Percentiles rank a stretch among this genome's conserved stretches.
Conservation (phyloP, 2,797 vertebrate species). For the Tolypeutes matacus region DNA sequence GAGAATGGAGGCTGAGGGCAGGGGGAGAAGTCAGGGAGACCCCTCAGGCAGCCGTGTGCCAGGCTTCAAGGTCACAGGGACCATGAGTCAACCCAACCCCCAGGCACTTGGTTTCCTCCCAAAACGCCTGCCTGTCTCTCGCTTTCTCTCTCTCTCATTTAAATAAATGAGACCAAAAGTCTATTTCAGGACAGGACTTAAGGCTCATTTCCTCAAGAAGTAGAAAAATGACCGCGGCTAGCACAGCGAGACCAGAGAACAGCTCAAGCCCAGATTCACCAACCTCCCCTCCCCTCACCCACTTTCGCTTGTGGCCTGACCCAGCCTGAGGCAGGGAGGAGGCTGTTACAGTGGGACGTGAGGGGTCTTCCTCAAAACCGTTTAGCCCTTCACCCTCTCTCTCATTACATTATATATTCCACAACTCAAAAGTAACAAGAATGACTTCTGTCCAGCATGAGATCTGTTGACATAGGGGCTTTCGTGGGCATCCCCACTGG, state of each 20-base stretch:
- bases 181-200: neutral
- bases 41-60: neutral
- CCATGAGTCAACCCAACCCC: neutral
- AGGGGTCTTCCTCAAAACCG: neutral
- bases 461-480: too few relatives aligned
- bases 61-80: neutral
- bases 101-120: neutral
- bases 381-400: neutral
- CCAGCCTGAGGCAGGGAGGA: too few relatives aligned
- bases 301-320: neutral
- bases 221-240: constrained; percentile 4
- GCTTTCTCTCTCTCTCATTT: neutral
- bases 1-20: neutral
- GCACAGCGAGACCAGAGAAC: neutral
- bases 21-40: neutral
- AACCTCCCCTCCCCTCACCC: rapidly evolving
- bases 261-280: rapidly evolving
- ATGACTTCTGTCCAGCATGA: too few relatives aligned
- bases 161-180: constrained; percentile 65
- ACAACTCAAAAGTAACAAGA: neutral
- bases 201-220: constrained; percentile 64
- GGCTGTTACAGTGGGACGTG: neutral
- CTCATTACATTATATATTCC: neutral
- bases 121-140: neutral
- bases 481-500: rapidly evolving